Evolutionary conservation across 2,113 vertebrate genomes (phyloP), one percentile per base, ranked within the genome.

Genomic region (Climacteris rufus): DNA sequence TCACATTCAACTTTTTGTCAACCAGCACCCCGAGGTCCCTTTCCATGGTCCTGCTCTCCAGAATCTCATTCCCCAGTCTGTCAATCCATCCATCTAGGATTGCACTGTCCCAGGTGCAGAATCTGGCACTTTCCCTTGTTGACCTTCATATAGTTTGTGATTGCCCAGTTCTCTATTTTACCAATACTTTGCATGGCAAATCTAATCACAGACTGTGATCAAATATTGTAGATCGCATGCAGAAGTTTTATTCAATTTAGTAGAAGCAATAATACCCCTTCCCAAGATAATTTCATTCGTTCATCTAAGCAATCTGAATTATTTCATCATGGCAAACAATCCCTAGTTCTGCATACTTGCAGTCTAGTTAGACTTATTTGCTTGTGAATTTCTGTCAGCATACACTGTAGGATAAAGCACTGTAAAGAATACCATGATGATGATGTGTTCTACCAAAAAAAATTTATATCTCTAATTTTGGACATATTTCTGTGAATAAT

Each of bases 301-400:
- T 45, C n/a, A 4, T 68, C 50, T 80, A 65, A 94, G 87, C 64
- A 81, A 37, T 81, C 45, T 81, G 64, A 92, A 92, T 86, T 7
- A 83, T 54, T 80, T 69, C 10, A 50, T 50, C n/a, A 45, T 50
- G 76, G 45, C n/a, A 92, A 89, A 83, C 28, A 80, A 71, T 84
- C 57, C 22, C 40, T 65, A 65, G n/a, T 65, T 81, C 47, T 89
- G 23, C 33, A 65, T 56, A 50, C 17, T 79, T 72, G 16, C 14
- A 68, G 17, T n/a, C 19, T 56, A 60, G 9, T 57, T 86, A 59
- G 23, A 59, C 30, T 90, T 77, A 35, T 31, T 63, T 72, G 80
- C 50, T 90, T 92, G 45, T 63, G 40, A 61, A 56, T 90, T 76
- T 69, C 68, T 92, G 53, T 88, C 82, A 79, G 23, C 7, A 15